Evolutionary conservation across 2,888 invertebrate species (phyloP), one percentile per base, ranked within the genome.

Genomic region (Drosophila ustulata): DNA sequence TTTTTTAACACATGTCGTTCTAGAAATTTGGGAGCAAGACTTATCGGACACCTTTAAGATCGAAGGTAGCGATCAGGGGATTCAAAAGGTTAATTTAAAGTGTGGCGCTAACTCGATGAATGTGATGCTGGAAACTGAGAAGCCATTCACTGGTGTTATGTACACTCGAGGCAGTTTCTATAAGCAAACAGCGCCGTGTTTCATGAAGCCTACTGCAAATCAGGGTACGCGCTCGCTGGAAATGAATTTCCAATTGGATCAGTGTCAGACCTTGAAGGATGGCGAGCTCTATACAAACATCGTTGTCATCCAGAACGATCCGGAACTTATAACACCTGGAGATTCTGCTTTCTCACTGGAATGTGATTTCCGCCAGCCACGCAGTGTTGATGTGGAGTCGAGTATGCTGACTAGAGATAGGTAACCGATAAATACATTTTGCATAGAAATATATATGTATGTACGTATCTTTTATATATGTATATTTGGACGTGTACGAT

Each of bases 321-420:
- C 95, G 51, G 94, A 94, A 78, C 89, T 95, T 13, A 94, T 95
- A 67, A 94, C 94, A 75, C 94, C 95, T 0, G 95, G 95, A 2
- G 95, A 95, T 86, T 94, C 95, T 4, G 95, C 95, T 39, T 95
- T 95, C 85, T 94, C 94, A 11, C 88, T 95, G 71, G 94, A 94
- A 89, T 95, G 95, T 75, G 95, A 95, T 90, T 95, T 94, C 82
- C 93, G 93, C 39, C 93, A 93, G 70, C 93, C 94, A 0, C 92
- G 93, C 72, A 93, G 93, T 77, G 79, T 94, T 26, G 93, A 93
- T 18, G 93, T 94, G 49, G 93, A 93, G 62, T 93, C 94, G 3
- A 92, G 93, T 78, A 91, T 94, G 71, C 92, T 93, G 75, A 91
- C 92, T 65, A 86, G 91, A 65, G 92, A 92, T 46, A 92, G 92